A percentile compares a stretch with the other conserved stretches of the same genome.
Conservation (phyloP, 1,140 invertebrate genomes). For the Rhizoglyphus robini region DNA sequence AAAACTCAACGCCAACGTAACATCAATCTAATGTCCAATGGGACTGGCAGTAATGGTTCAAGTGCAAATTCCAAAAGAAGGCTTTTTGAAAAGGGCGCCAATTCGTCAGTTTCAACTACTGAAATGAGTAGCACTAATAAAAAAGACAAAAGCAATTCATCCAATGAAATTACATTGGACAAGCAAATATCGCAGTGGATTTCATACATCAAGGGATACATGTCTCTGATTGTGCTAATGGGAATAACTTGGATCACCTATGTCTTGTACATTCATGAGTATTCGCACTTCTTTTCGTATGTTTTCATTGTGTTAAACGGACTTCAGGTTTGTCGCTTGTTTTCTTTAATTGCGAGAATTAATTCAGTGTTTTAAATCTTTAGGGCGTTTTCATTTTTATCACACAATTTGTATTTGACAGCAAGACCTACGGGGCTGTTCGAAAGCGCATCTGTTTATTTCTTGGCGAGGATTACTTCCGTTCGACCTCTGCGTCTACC, state of each 20-base stretch:
- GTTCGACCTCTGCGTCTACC: neutral
- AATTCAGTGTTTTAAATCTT: neutral
- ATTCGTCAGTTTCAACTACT: neutral
- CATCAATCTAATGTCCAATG: neutral
- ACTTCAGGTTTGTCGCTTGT: constrained; percentile 23
- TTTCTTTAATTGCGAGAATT: neutral
- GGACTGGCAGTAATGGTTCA: neutral
- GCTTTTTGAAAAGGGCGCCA: neutral
- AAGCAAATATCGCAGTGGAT: neutral
- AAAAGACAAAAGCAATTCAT: neutral
- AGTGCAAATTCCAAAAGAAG: neutral
- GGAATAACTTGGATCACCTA: constrained; percentile 25
- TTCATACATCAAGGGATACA: constrained; percentile 23
- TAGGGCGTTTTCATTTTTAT: constrained; percentile 24
- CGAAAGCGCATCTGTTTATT: neutral
- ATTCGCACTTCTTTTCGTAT: constrained; percentile 19
- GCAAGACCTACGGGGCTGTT: constrained; percentile 14
- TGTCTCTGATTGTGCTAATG: constrained; percentile 22
- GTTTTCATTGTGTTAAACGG: constrained; percentile 25
- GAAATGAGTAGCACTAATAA: neutral
- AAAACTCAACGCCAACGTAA: neutral
- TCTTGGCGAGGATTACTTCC: neutral
- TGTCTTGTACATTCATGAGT: constrained; percentile 21
- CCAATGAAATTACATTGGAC: neutral
- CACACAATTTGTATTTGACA: constrained; percentile 22